phyloP scores from a whole-genome alignment of 2,797 vertebrate species.

The Phylloscopus collybita region DNA sequence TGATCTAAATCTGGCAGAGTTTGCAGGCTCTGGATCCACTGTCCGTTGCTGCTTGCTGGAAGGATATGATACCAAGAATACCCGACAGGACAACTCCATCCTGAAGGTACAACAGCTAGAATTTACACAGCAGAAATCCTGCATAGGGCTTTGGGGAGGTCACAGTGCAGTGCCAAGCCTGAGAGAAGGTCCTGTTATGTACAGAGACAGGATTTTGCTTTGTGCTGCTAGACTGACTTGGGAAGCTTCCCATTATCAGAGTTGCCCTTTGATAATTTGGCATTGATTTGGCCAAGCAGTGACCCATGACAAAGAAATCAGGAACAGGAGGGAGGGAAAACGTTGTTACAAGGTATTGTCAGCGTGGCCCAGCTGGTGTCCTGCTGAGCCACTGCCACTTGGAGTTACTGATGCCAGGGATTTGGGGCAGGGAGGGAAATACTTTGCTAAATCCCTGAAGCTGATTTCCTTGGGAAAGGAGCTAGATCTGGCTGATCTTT shows the following conservation, averaged over 20 bases:
- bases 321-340: background rate
- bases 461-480: background rate
- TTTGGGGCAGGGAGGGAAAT: background rate
- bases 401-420: background rate
- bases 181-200: background rate
- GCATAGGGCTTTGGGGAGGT: background rate
- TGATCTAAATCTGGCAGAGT: slow-evolving; percentile 96
- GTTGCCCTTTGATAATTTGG: background rate
- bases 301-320: background rate
- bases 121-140: background rate
- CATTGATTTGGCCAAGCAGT: background rate
- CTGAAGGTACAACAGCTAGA: slow-evolving; percentile 83
- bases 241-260: background rate
- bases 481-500: background rate
- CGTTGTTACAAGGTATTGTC: background rate
- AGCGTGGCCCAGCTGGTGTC: background rate
- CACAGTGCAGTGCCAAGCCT: background rate
- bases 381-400: background rate
- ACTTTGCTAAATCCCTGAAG: background rate
- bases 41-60: slow-evolving; percentile 95
- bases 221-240: background rate
- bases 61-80: slow-evolving; percentile 97
- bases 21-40: slow-evolving; percentile 93
- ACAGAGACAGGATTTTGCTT: background rate
- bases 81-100: slow-evolving; percentile 97